These are phyloP conservation scores for Leucozona laternaria DNA, from an alignment of 2,888 invertebrate genomes.

Conservation along the genomic window DNA sequence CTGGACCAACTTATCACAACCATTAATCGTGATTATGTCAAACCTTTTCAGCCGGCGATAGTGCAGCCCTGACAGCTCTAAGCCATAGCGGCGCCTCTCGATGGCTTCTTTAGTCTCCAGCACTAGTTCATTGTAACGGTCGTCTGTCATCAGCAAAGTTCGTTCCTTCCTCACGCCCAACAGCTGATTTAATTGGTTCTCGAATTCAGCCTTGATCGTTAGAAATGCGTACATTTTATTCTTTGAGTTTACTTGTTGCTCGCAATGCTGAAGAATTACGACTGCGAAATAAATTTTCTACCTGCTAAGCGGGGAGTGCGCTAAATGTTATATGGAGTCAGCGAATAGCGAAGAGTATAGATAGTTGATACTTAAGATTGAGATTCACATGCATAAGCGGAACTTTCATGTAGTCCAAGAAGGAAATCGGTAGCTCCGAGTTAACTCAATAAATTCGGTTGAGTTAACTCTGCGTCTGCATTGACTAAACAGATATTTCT, in stretches of 20 bases:
- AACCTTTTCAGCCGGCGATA: conserved; percentile 56
- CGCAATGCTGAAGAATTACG: conserved; percentile 9
- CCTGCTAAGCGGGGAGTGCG: conserved; percentile 40
- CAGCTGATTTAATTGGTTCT: conserved; percentile 50
- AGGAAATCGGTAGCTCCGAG: no score
- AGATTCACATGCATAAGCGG: not conserved
- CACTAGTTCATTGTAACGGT: conserved; percentile 47
- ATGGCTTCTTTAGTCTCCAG: conserved; percentile 43
- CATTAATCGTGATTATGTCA: conserved; percentile 46
- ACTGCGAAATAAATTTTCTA: conserved; percentile 36
- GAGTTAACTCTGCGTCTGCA: no score
- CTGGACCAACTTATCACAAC: conserved; percentile 27
- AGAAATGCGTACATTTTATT: conserved; percentile 14
- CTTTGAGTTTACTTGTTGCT: not conserved
- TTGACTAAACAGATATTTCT: no score
- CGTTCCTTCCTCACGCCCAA: conserved; percentile 40
- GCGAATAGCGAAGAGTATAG: not conserved
- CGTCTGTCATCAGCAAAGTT: conserved; percentile 43
- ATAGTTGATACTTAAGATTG: conserved; percentile 2
- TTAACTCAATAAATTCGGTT: no score
- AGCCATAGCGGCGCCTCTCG: conserved; percentile 25
- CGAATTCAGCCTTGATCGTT: conserved; percentile 48
- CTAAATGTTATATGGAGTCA: not conserved
- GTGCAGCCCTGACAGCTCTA: conserved; percentile 39
- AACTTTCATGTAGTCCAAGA: not conserved